Percentiles rank a stretch among this genome's conserved stretches.
phyloP scores from a whole-genome alignment of 2,888 invertebrate species.

The Tipula vernalis region DNA sequence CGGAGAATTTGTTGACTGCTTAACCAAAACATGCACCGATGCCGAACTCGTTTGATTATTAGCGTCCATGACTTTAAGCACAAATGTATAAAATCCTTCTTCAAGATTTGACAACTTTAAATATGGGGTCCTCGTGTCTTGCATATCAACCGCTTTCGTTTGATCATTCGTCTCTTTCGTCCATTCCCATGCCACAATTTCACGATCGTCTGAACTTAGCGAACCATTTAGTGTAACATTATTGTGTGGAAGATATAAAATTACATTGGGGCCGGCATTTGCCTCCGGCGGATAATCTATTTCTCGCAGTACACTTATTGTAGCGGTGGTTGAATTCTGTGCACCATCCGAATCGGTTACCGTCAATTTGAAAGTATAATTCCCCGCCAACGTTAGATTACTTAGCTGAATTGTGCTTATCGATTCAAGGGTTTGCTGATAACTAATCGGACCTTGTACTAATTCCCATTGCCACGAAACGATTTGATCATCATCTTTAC shows the following conservation, averaged over 20 bases:
- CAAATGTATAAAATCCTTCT: conserved; percentile 89
- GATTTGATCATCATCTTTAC: conserved; percentile 71
- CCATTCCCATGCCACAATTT: conserved; percentile 92
- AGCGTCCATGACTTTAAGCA: conserved; percentile 83
- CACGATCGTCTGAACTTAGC: conserved; percentile 83
- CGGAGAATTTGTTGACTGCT: conserved; percentile 75
- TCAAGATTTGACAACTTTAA: conserved; percentile 80
- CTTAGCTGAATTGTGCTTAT: conserved; percentile 72
- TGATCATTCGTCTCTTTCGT: conserved; percentile 79
- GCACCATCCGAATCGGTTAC: conserved; percentile 85
- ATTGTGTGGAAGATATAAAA: conserved; percentile 82
- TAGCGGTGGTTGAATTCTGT: conserved; percentile 73
- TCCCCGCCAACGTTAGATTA: conserved; percentile 74
- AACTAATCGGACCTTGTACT: conserved; percentile 75
- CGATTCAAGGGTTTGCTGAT: conserved; percentile 66
- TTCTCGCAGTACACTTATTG: conserved; percentile 79
- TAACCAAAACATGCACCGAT: conserved; percentile 85
- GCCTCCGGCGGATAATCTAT: conserved; percentile 93
- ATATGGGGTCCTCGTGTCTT: conserved; percentile 83
- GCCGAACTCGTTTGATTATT: conserved; percentile 79
- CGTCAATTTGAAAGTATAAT: conserved; percentile 80
- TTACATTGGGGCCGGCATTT: conserved; percentile 81
- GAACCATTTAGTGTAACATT: conserved; percentile 79
- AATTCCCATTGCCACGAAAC: conserved; percentile 87
- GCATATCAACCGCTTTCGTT: conserved; percentile 89